phyloP scores from a whole-genome alignment of 1,140 invertebrate species.

The Leptopilina boulardi region DNA sequence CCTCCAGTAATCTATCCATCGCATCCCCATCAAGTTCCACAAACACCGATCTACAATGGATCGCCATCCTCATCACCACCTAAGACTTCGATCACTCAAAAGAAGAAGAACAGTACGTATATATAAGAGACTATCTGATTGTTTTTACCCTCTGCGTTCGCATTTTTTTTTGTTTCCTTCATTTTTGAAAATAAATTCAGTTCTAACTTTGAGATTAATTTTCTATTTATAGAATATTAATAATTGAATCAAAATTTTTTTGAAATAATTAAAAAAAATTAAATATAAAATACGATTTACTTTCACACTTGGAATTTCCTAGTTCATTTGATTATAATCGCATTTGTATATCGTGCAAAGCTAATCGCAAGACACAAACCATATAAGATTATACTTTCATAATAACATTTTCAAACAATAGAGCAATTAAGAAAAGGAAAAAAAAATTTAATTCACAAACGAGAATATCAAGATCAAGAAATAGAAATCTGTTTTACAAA shows the following conservation, averaged over 20 bases:
- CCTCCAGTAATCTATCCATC: constrained; percentile 73
- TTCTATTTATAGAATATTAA: too few species aligned
- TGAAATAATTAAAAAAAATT: too few species aligned
- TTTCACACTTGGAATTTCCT: not conserved
- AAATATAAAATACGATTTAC: not conserved
- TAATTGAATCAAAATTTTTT: too few species aligned
- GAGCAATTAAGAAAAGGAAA: not conserved
- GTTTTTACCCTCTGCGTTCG: not conserved
- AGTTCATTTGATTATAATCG: not conserved
- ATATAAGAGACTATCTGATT: not conserved
- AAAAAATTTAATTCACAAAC: not conserved
- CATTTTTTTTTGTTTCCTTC: not conserved
- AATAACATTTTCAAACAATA: constrained; percentile 23
- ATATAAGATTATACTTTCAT: not conserved
- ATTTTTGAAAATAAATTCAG: too few species aligned
- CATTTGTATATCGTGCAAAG: not conserved
- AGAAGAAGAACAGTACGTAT: constrained; percentile 76
- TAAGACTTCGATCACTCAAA: constrained; percentile 73
- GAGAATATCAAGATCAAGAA: constrained; percentile 24
- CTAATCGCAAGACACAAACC: not conserved
- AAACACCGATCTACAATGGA: constrained; percentile 67
- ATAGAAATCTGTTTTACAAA: constrained; percentile 23
- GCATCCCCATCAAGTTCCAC: constrained; percentile 71
- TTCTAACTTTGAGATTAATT: too few species aligned
- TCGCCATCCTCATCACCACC: constrained; percentile 70